Evolutionary conservation across 2,113 vertebrate genomes (phyloP).

Genomic region (Proteles cristata): DNA sequence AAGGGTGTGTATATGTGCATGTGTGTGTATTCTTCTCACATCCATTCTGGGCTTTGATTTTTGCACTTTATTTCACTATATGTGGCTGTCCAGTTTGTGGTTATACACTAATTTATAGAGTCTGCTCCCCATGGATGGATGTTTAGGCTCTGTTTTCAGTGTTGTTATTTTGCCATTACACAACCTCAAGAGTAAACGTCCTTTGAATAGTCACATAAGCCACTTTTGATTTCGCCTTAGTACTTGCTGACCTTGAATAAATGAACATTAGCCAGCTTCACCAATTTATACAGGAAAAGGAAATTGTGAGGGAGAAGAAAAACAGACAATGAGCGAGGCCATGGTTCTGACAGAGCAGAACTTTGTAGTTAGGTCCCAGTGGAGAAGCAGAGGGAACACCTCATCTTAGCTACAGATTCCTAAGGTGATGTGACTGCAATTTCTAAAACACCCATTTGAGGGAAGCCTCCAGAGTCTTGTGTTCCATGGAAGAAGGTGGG

Average conservation of each 20-base stretch:
- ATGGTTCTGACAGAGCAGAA: background rate
- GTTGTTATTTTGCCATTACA: background rate
- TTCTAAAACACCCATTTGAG: constrained; percentile 10
- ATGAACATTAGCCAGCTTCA: background rate
- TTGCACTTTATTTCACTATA: background rate
- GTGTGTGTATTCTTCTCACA: background rate
- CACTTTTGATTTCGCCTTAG: background rate
- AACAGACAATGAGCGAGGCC: background rate
- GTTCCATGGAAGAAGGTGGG: background rate
- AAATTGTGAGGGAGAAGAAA: background rate
- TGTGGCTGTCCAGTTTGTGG: background rate
- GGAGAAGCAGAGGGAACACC: background rate
- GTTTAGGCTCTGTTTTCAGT: background rate
- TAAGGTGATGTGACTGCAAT: background rate
- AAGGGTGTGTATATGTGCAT: background rate
- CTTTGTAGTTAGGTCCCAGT: background rate
- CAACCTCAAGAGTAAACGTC: background rate
- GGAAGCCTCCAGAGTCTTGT: rapidly evolving
- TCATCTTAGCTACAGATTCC: background rate
- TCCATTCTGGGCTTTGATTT: background rate
- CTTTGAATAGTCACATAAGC: background rate
- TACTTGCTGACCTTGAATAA: constrained; percentile 1
- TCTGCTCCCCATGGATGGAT: background rate
- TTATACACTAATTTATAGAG: background rate
- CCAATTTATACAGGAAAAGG: background rate